phyloP scores from a whole-genome alignment of 1,140 invertebrate species.

The Antheraea mylitta region DNA sequence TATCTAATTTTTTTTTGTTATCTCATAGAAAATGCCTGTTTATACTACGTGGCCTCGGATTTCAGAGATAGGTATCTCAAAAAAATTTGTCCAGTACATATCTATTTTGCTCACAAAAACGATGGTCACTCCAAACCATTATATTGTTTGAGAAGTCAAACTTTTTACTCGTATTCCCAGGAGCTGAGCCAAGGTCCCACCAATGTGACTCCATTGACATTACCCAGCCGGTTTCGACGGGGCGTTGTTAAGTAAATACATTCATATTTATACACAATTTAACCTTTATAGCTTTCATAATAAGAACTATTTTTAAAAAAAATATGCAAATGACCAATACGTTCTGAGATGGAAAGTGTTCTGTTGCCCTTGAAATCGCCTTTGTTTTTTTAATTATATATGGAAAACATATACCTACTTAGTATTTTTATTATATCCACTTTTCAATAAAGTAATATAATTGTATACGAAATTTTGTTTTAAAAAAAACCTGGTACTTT shows the following conservation, averaged over 20 bases:
- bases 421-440: no score
- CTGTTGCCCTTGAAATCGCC: conserved; percentile 23
- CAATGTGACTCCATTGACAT: conserved; percentile 70
- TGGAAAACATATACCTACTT: conserved; percentile 7
- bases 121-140: conserved; percentile 17
- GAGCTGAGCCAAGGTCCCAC: conserved; percentile 43
- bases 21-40: no score
- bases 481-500: no score
- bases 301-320: conserved; percentile 1
- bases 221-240: conserved; percentile 39
- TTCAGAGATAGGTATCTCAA: no score
- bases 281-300: not conserved
- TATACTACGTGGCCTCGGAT: no score
- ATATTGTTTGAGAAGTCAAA: conserved; percentile 24
- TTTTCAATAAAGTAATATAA: no score
- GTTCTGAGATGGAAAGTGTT: conserved; percentile 32
- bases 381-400: conserved; percentile 21
- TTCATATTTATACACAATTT: not conserved
- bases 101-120: not conserved
- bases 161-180: conserved; percentile 33
- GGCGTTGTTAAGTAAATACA: conserved; percentile 6
- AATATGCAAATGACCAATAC: conserved; percentile 12
- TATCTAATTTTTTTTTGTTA: no score
- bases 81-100: not conserved
- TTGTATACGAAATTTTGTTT: no score